Conservation (phyloP, 2,888 invertebrate genomes). For the Oxytorus armatus region DNA sequence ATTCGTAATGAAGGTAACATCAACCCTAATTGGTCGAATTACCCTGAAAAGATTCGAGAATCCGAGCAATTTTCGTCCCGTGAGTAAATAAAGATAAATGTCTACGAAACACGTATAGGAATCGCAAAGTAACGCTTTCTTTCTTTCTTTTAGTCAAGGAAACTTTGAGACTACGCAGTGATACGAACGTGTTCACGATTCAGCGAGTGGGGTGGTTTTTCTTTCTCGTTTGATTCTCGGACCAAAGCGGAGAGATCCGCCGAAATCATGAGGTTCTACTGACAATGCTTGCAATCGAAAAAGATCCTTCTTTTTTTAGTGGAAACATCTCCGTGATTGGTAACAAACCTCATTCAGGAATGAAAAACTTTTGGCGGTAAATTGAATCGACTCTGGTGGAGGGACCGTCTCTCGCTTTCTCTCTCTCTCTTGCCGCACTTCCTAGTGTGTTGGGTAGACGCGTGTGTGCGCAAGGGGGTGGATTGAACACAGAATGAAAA, state of each 20-base stretch:
- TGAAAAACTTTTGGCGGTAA: constrained; percentile 77
- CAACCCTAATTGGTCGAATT: constrained; percentile 55
- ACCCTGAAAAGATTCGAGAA: constrained; percentile 29
- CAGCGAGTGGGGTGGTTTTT: neutral
- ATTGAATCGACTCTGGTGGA: constrained; percentile 75
- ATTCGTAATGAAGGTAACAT: constrained; percentile 48
- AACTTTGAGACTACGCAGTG: neutral
- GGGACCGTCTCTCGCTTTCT: neutral
- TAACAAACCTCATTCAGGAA: constrained; percentile 78
- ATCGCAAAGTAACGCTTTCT: constrained; percentile 17
- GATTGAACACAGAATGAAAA: constrained; percentile 22
- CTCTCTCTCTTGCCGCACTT: neutral
- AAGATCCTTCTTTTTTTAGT: constrained; percentile 19
- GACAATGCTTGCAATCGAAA: constrained; percentile 58
- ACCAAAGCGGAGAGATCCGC: neutral
- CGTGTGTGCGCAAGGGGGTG: neutral
- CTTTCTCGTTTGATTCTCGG: neutral
- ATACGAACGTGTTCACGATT: constrained; percentile 21
- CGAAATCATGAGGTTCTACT: constrained; percentile 13
- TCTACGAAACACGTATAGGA: constrained; percentile 12
- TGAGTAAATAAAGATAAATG: constrained; percentile 44
- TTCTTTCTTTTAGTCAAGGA: neutral
- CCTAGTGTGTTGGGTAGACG: neutral
- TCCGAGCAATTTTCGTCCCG: constrained; percentile 12
- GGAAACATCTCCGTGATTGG: constrained; percentile 68